A percentile compares a stretch with the other conserved stretches of the same genome.
These are phyloP conservation scores for Tetragnatha versicolor DNA, from an alignment of 1,140 invertebrate genomes.

Conservation along the genomic window DNA sequence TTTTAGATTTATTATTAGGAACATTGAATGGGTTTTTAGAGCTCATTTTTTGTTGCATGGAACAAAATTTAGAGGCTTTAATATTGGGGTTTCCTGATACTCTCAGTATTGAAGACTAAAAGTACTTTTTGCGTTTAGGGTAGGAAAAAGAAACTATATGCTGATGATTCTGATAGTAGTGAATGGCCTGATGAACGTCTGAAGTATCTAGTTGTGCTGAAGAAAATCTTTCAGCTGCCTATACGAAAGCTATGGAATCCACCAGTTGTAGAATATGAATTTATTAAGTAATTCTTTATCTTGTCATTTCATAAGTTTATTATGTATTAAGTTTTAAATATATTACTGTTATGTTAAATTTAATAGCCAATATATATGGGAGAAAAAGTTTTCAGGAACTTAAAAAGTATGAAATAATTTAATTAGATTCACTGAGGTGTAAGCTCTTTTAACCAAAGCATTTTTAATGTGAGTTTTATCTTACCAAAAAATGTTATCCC, in stretches of 20 bases:
- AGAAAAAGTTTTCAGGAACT: too few species aligned
- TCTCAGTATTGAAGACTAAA: background rate
- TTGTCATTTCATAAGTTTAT: too few species aligned
- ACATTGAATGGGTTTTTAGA: too few species aligned
- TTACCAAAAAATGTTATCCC: too few species aligned
- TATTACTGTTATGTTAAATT: too few species aligned
- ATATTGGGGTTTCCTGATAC: background rate
- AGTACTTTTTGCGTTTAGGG: conserved; percentile 55
- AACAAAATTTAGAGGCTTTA: background rate
- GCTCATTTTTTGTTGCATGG: too few species aligned
- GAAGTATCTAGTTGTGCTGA: conserved; percentile 72
- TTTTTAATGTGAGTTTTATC: too few species aligned
- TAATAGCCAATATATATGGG: too few species aligned
- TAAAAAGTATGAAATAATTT: too few species aligned
- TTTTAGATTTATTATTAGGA: background rate
- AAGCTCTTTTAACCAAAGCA: too few species aligned
- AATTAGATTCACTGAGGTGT: too few species aligned
- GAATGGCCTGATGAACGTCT: conserved; percentile 71
- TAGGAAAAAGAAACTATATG: conserved; percentile 58
- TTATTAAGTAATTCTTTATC: conserved; percentile 74
- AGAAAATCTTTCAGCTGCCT: conserved; percentile 73
- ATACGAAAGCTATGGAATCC: conserved; percentile 78
- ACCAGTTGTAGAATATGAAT: conserved; percentile 81
- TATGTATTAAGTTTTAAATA: too few species aligned
- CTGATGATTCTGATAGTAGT: conserved; percentile 57